These are phyloP conservation scores for Chlamydotis undulata DNA, from an alignment of 2,113 vertebrate genomes.

Conservation along the genomic window DNA sequence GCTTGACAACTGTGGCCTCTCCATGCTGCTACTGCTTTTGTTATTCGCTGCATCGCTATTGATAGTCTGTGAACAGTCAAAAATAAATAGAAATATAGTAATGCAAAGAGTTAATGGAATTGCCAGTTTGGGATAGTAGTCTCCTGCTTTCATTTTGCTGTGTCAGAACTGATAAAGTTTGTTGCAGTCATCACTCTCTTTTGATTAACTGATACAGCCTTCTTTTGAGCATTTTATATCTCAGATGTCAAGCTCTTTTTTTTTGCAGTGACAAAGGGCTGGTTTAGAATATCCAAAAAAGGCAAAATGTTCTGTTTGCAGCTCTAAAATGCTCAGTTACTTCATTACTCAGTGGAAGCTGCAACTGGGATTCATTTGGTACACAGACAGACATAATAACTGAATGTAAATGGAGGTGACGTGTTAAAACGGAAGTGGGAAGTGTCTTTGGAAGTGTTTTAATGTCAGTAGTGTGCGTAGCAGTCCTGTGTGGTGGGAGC, in stretches of 20 bases:
- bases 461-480: not conserved
- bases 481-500: not conserved
- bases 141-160: constrained; percentile 44
- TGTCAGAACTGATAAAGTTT: constrained; percentile 52
- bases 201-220: constrained; percentile 58
- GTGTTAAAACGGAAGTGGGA: not conserved
- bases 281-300: not conserved
- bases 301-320: constrained; percentile 7
- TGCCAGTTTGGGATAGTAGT: not conserved
- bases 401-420: not conserved
- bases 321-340: not conserved
- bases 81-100: constrained; percentile 30
- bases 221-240: constrained; percentile 59
- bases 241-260: constrained; percentile 41
- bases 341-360: constrained; percentile 26
- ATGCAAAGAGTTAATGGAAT: constrained; percentile 40
- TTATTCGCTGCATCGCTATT: not conserved
- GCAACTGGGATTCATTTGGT: constrained; percentile 31
- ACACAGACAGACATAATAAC: not conserved
- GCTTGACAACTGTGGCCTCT: not conserved
- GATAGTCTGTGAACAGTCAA: not conserved
- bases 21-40: not conserved
- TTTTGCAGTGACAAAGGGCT: constrained; percentile 32
- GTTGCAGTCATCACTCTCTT: constrained; percentile 45
- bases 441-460: not conserved